phyloP scores from a whole-genome alignment of 2,888 invertebrate species.

The Xanthorhoe designata region DNA sequence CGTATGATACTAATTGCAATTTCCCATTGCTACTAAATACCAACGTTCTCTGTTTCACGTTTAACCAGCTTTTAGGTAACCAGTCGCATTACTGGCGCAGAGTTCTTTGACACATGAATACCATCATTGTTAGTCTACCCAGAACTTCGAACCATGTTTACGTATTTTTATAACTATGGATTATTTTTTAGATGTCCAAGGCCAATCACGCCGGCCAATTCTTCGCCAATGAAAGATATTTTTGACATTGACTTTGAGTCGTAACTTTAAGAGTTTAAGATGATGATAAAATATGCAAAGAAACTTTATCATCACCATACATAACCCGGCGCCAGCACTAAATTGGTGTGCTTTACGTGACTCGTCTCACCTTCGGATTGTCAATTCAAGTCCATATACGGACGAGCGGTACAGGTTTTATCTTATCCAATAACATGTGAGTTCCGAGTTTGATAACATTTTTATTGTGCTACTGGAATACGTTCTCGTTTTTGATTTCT shows the following conservation, averaged over 20 bases:
- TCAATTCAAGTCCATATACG: slow-evolving; percentile 24
- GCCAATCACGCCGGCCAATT: no score
- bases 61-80: neutral
- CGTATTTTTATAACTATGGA: no score
- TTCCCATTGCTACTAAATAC: slow-evolving; percentile 7
- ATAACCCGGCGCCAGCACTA: slow-evolving; percentile 13
- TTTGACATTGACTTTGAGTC: no score
- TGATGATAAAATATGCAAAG: neutral
- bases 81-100: neutral
- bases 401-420: slow-evolving; percentile 30
- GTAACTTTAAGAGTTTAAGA: no score
- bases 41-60: neutral
- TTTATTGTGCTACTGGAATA: slow-evolving; percentile 27
- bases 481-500: slow-evolving; percentile 20
- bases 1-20: slow-evolving; percentile 5
- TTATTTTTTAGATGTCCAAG: no score
- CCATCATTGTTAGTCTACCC: no score
- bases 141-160: no score
- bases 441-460: slow-evolving; percentile 31
- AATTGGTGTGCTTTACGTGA: slow-evolving; percentile 22
- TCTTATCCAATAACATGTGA: slow-evolving; percentile 35
- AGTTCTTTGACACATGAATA: neutral
- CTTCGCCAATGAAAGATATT: no score
- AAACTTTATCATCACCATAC: slow-evolving; percentile 9
- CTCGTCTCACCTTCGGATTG: slow-evolving; percentile 29